Percentiles rank a stretch among this genome's conserved stretches.
phyloP scores from a whole-genome alignment of 2,888 invertebrate genomes.

The Aradus depressus region DNA sequence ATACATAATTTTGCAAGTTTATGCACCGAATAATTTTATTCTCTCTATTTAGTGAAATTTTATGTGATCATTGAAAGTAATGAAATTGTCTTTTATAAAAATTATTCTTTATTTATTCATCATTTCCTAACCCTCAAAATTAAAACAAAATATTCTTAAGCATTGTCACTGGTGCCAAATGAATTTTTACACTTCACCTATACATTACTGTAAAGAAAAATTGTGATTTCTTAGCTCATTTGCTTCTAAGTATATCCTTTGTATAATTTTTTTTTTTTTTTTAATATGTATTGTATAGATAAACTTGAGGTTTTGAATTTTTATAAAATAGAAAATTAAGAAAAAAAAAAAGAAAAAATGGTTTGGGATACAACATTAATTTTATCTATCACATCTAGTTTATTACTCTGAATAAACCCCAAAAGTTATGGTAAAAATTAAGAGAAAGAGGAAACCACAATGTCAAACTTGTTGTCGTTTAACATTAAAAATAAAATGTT shows the following conservation, averaged over 20 bases:
- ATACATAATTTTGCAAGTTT: no score
- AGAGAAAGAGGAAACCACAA: slow-evolving; percentile 3
- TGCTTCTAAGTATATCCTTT: background rate
- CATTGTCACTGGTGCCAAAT: slow-evolving; percentile 12
- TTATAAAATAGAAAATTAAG: slow-evolving; percentile 5
- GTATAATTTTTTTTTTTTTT: slow-evolving; percentile 4
- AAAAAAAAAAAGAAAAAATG: slow-evolving; percentile 10
- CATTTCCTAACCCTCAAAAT: background rate
- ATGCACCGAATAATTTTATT: no score
- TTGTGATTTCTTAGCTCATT: slow-evolving; percentile 10
- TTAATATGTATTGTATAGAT: slow-evolving; percentile 1
- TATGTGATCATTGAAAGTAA: no score
- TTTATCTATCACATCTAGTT: slow-evolving; percentile 11
- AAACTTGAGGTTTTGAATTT: slow-evolving; percentile 1
- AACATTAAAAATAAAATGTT: slow-evolving; percentile 17
- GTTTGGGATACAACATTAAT: slow-evolving; percentile 15
- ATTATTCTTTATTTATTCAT: background rate
- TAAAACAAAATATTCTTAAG: background rate
- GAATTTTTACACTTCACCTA: slow-evolving; percentile 10
- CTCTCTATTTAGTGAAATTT: slow-evolving; percentile 8
- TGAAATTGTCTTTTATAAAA: no score
- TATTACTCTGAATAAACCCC: slow-evolving; percentile 4
- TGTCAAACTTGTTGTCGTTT: slow-evolving; percentile 10
- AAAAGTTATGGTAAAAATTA: slow-evolving; percentile 1
- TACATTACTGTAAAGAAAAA: slow-evolving; percentile 1